These are phyloP conservation scores for Phalanger gymnotis DNA, from an alignment of 2,797 vertebrate genomes.

Conservation along the genomic window DNA sequence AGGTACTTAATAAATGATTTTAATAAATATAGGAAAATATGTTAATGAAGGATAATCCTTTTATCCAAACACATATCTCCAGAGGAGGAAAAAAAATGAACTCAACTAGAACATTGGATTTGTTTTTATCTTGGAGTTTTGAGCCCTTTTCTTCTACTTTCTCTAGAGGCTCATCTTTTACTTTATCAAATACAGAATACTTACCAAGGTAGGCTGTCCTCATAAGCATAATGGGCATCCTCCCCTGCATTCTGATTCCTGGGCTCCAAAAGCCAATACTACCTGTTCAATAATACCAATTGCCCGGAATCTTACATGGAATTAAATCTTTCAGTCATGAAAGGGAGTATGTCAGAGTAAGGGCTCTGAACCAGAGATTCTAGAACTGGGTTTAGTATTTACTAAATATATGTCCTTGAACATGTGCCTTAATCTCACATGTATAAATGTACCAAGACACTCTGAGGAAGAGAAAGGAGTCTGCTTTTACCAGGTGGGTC, in stretches of 20 bases:
- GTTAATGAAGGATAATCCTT: not conserved
- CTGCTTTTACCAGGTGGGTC: not conserved
- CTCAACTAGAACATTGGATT: not conserved
- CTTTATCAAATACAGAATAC: not conserved
- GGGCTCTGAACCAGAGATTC: not conserved
- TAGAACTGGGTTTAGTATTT: not conserved
- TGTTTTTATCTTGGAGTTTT: not conserved
- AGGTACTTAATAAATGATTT: not conserved
- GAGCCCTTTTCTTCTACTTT: not conserved
- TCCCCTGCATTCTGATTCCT: not conserved
- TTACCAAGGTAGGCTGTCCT: not conserved
- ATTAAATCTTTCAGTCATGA: not conserved
- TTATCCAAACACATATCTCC: not conserved
- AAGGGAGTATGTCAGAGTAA: not conserved
- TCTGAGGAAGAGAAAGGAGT: not conserved
- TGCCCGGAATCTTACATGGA: not conserved
- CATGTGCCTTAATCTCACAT: not conserved
- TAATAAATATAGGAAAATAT: not conserved
- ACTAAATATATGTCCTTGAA: not conserved
- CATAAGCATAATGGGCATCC: not conserved
- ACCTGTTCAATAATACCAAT: not conserved
- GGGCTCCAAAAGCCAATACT: not conserved
- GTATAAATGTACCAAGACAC: not conserved
- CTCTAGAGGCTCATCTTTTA: not conserved
- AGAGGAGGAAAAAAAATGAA: not conserved